phyloP scores from a whole-genome alignment of 2,888 invertebrate species.

The Agrotis puta region DNA sequence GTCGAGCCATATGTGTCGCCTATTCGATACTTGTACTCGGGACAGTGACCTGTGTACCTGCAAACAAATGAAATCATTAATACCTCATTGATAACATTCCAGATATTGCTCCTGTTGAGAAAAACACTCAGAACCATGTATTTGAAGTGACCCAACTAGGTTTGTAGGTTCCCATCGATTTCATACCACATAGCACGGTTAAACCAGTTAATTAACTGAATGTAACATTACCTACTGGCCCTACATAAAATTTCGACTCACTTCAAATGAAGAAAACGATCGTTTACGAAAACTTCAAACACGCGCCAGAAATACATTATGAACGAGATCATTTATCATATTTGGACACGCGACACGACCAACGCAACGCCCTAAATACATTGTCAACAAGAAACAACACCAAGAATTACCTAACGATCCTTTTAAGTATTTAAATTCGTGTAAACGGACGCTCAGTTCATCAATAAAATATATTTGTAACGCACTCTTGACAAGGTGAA shows the following conservation, averaged over 20 bases:
- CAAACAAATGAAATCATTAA: neutral
- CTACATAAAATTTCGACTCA: slow-evolving; percentile 27
- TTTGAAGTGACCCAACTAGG: slow-evolving; percentile 26
- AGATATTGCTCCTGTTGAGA: neutral
- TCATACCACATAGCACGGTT: slow-evolving; percentile 28
- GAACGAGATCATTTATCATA: slow-evolving; percentile 63
- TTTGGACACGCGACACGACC: slow-evolving; percentile 62
- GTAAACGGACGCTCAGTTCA: slow-evolving; percentile 56
- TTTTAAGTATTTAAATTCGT: slow-evolving; percentile 54
- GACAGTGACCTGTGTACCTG: slow-evolving; percentile 95
- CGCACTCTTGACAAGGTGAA: slow-evolving; percentile 56
- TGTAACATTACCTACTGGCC: slow-evolving; percentile 20
- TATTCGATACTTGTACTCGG: slow-evolving; percentile 93
- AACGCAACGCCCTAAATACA: slow-evolving; percentile 62
- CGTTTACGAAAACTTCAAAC: slow-evolving; percentile 43
- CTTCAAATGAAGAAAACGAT: slow-evolving; percentile 36
- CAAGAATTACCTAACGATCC: slow-evolving; percentile 63
- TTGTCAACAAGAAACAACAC: slow-evolving; percentile 57
- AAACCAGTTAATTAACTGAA: slow-evolving; percentile 27
- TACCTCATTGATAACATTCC: neutral
- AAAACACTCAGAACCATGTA: slow-evolving; percentile 8
- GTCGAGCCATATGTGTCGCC: slow-evolving; percentile 94
- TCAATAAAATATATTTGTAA: slow-evolving; percentile 66
- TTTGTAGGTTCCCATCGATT: slow-evolving; percentile 29
- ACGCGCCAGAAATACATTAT: slow-evolving; percentile 44